Evolutionary conservation across 2,888 invertebrate species (phyloP), one percentile per base, ranked within the genome.

Genomic region (Eupsilia transversa): DNA sequence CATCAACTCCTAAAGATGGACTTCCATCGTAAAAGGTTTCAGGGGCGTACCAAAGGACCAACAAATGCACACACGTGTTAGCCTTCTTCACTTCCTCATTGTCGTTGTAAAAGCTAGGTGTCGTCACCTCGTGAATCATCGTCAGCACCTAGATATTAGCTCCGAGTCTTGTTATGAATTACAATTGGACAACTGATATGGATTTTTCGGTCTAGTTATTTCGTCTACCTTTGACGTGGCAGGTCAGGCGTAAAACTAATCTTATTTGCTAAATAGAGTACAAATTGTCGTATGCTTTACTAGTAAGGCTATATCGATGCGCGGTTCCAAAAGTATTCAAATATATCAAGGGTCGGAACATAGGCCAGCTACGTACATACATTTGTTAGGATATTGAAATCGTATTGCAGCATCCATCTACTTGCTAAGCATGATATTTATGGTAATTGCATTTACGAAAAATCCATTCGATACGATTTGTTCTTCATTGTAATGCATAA

Each of bases 111-210:
- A 27, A 33, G 41, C n/a, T 60, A 74, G 77, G 79, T 81, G 85
- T 85, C 88, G 82, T 77, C 85, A 82, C 80, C 71, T 77, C 81
- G 83, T 91, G 91, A 90, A 85, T 90, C 89, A 90, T 83, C 78
- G 82, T 74, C 74, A 78, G 79, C 72, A 73, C 74, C 79, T 82
- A 83, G 83, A 66, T 74, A 74, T 86, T 75, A 82, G 78, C 63
- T 71, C 61, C 57, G 41, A 35, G 57, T 72, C 65, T 72, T 83
- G 43, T 43, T 52, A 77, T 68, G 79, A 82, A 84, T 84, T 74
- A 79, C 74, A 83, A 82, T 74, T 80, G 30, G 65, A 72, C 71
- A 63, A 79, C 65, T 71, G 49, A 76, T 77, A 63, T 57, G 68
- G 71, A 74, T 73, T 79, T 73, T 79, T 70, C 76, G 76, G 71